phyloP scores from a whole-genome alignment of 2,113 vertebrate genomes.

The Saccopteryx leptura region DNA sequence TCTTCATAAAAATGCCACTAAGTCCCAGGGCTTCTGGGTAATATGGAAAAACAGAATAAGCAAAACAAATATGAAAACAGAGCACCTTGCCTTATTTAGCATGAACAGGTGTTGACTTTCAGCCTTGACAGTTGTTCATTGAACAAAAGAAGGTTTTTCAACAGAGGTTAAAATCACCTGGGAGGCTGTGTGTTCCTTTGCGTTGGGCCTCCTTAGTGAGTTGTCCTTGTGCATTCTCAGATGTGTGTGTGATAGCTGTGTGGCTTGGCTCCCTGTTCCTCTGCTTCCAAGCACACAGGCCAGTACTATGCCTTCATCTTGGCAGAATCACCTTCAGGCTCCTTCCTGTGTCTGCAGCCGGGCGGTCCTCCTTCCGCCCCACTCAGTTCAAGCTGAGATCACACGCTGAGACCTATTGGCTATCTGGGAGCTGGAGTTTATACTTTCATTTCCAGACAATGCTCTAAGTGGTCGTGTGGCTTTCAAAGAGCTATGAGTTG shows the following conservation, averaged over 20 bases:
- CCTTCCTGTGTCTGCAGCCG: background rate
- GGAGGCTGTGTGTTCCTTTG: background rate
- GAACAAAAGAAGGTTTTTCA: background rate
- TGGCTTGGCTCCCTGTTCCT: rapidly evolving
- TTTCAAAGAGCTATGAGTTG: background rate
- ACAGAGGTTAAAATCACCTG: background rate
- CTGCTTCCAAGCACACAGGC: background rate
- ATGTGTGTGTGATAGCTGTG: rapidly evolving
- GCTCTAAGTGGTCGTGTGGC: background rate
- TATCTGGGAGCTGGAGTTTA: background rate
- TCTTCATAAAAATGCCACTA: constrained; percentile 4
- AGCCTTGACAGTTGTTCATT: background rate
- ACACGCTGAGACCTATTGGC: too few relatives aligned
- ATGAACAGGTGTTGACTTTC: background rate
- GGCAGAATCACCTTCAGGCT: too few relatives aligned
- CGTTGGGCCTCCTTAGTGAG: background rate
- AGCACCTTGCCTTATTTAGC: background rate
- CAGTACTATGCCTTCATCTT: background rate
- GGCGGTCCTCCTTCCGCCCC: background rate
- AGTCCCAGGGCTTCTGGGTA: background rate
- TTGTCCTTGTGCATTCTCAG: rapidly evolving
- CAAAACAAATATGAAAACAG: background rate
- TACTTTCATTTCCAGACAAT: background rate
- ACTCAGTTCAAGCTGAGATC: too few relatives aligned
- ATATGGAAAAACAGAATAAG: constrained; percentile 20